phyloP scores from a whole-genome alignment of 2,888 invertebrate species.

The Geotrupes spiniger region DNA sequence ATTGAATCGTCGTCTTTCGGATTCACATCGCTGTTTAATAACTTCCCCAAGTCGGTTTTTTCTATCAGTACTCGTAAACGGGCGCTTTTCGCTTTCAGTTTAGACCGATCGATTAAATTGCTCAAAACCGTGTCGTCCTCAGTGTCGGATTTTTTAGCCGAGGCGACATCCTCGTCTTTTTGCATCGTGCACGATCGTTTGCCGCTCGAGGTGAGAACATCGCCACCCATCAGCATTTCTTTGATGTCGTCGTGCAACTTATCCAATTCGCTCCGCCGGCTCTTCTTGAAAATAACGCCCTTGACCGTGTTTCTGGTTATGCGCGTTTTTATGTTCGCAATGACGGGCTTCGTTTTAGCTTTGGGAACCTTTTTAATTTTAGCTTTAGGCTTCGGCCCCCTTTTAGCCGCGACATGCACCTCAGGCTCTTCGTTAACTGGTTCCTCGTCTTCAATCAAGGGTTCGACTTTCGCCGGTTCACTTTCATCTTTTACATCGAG shows the following conservation, averaged over 20 bases:
- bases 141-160: slow-evolving; percentile 17
- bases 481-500: slow-evolving; percentile 9
- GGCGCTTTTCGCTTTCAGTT: slow-evolving; percentile 34
- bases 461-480: slow-evolving; percentile 27
- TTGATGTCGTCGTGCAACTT: slow-evolving; percentile 67
- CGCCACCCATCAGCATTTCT: slow-evolving; percentile 67
- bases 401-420: background rate
- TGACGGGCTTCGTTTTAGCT: background rate
- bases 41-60: slow-evolving; percentile 35
- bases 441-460: slow-evolving; percentile 4
- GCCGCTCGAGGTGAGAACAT: slow-evolving; percentile 62
- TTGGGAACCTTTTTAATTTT: background rate
- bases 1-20: slow-evolving; percentile 6
- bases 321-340: slow-evolving; percentile 27
- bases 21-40: background rate
- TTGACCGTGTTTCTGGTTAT: slow-evolving; percentile 29
- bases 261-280: slow-evolving; percentile 55
- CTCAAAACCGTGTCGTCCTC: slow-evolving; percentile 23
- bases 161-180: slow-evolving; percentile 9
- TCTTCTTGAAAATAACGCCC: slow-evolving; percentile 38
- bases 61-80: slow-evolving; percentile 35
- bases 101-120: slow-evolving; percentile 17
- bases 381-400: background rate
- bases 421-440: background rate
- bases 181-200: slow-evolving; percentile 56